phyloP scores from a whole-genome alignment of 30 jellyfish, hydroid and myxozoan species.

The Pseudorhiza aurosa region DNA sequence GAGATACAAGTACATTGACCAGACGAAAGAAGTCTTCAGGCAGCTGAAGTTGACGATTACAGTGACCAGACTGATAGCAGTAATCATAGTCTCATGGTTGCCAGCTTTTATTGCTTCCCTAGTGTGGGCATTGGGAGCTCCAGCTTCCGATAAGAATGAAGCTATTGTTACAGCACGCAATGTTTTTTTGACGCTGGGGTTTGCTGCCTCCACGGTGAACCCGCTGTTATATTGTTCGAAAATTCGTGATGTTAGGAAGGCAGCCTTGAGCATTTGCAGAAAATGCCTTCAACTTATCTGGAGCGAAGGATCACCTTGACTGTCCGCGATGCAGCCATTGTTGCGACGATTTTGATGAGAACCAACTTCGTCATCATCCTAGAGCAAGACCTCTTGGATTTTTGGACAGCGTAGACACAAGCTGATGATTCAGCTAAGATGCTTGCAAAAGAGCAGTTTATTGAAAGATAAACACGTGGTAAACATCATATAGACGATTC shows the following conservation, averaged over 20 bases:
- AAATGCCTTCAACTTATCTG: too few relatives aligned
- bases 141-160: constrained; percentile 1
- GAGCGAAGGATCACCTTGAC: too few relatives aligned
- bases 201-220: constrained; percentile 23
- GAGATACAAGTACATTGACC: not conserved
- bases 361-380: too few relatives aligned
- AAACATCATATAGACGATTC: too few relatives aligned
- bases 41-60: constrained; percentile 22
- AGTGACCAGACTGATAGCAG: constrained; percentile 12
- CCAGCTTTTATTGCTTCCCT: constrained; percentile 16
- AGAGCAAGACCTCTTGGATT: too few relatives aligned
- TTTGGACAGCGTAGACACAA: too few relatives aligned
- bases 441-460: too few relatives aligned
- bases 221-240: constrained; percentile 38
- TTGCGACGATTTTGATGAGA: too few relatives aligned
- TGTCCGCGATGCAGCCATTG: too few relatives aligned
- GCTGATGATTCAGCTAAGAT: too few relatives aligned
- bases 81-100: constrained; percentile 14
- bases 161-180: constrained; percentile 1
- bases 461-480: too few relatives aligned
- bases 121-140: constrained; percentile 28
- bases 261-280: not conserved
- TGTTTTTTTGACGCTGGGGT: constrained; percentile 1
- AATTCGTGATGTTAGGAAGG: constrained; percentile 2
- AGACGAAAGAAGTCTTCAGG: not conserved